phyloP scores from a whole-genome alignment of 2,797 vertebrate genomes.

The Propithecus perrieri region DNA sequence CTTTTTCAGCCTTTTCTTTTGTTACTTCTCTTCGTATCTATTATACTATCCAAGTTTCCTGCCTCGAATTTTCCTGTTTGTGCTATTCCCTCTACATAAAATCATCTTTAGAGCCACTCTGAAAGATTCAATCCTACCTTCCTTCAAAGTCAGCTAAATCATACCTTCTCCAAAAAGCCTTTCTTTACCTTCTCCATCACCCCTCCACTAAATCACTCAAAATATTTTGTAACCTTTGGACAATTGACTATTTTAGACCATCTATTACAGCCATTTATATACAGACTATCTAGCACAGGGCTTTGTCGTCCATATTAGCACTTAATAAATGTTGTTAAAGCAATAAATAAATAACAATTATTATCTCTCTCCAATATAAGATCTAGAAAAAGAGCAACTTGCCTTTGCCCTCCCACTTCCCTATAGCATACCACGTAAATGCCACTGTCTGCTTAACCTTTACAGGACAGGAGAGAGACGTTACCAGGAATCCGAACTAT shows the following conservation, averaged over 20 bases:
- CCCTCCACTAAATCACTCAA: conserved; percentile 2
- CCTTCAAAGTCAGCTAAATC: neutral
- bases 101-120: neutral
- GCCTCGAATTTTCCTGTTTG: neutral
- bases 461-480: neutral
- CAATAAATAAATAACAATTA: neutral
- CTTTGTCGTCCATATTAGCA: neutral
- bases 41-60: neutral
- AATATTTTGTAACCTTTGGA: neutral
- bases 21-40: neutral
- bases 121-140: neutral
- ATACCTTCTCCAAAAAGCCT: neutral
- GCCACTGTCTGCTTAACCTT: neutral
- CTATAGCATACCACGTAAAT: neutral
- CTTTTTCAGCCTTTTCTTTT: neutral
- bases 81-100: neutral
- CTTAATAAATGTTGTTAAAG: conserved; percentile 6
- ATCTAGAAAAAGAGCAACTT: conserved; percentile 1
- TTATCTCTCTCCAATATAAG: neutral
- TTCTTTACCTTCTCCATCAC: neutral
- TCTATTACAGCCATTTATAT: neutral
- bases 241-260: neutral
- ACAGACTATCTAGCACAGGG: neutral
- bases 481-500: neutral
- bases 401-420: neutral